Conservation (phyloP, 2,113 vertebrate genomes). For the Ancistrus triradiatus region DNA sequence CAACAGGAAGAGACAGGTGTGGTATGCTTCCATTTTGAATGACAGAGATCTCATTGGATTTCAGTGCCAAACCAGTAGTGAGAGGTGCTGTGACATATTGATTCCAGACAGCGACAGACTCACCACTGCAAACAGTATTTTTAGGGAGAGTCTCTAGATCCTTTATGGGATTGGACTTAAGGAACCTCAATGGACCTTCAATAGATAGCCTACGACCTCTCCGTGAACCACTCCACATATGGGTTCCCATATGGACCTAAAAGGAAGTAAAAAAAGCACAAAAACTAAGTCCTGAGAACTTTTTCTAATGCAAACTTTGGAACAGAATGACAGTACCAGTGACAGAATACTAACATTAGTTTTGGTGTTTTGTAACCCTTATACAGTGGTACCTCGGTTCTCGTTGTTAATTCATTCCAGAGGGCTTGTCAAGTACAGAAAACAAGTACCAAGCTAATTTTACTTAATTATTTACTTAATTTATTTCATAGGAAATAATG, state of each 20-base stretch:
- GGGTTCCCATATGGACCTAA: conserved; percentile 98
- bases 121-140: conserved; percentile 82
- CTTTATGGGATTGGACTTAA: conserved; percentile 89
- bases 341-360: neutral
- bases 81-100: conserved; percentile 87
- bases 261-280: conserved; percentile 39
- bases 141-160: conserved; percentile 94
- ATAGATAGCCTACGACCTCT: conserved; percentile 90
- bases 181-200: conserved; percentile 91
- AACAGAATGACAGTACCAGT: neutral
- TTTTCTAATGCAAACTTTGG: too few relatives aligned
- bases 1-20: conserved; percentile 82
- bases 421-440: too few relatives aligned
- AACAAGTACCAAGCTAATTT: too few relatives aligned
- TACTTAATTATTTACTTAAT: too few relatives aligned
- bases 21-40: conserved; percentile 95
- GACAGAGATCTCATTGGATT: conserved; percentile 96
- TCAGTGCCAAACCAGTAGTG: conserved; percentile 92
- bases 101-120: conserved; percentile 92
- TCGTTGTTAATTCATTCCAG: too few relatives aligned
- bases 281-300: too few relatives aligned
- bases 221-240: conserved; percentile 97
- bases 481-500: too few relatives aligned
- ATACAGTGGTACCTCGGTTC: too few relatives aligned
- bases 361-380: neutral